These are phyloP conservation scores for Serrognathus titanus DNA, from an alignment of 2,888 invertebrate species.

Conservation along the genomic window DNA sequence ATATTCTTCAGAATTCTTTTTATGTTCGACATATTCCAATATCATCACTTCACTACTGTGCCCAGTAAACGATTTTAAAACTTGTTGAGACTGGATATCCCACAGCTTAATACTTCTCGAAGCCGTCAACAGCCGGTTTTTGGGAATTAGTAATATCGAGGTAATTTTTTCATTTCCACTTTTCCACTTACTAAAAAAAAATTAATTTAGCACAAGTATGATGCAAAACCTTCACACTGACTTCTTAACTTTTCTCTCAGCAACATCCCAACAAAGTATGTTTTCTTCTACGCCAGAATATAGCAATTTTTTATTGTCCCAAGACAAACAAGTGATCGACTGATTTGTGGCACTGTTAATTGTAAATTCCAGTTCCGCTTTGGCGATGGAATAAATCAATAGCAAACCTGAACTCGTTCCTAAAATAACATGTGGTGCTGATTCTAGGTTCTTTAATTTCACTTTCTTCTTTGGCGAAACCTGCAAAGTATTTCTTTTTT, in stretches of 20 bases:
- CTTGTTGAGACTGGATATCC: conserved; percentile 57
- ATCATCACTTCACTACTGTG: conserved; percentile 59
- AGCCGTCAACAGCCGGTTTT: conserved; percentile 46
- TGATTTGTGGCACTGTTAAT: conserved; percentile 49
- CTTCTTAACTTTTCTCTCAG: conserved; percentile 50
- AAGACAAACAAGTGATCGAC: conserved; percentile 53
- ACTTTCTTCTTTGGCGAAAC: conserved; percentile 51
- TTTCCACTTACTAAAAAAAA: conserved; percentile 62
- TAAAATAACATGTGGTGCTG: conserved; percentile 60
- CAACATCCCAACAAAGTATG: conserved; percentile 57
- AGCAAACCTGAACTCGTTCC: conserved; percentile 72
- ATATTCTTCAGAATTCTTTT: conserved; percentile 40
- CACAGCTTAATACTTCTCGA: conserved; percentile 58
- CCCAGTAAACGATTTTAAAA: conserved; percentile 62
- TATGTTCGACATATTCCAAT: conserved; percentile 44
- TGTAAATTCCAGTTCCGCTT: conserved; percentile 60
- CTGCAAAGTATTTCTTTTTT: background rate
- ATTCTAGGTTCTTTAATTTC: conserved; percentile 46
- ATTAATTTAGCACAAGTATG: background rate
- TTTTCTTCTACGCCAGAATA: conserved; percentile 57
- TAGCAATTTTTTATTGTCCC: conserved; percentile 54
- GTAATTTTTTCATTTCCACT: conserved; percentile 57
- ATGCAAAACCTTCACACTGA: conserved; percentile 31
- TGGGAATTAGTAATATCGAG: conserved; percentile 60
- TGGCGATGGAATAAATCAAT: conserved; percentile 66